Base-by-base conservation (phyloP, 2,888 invertebrate genomes). In the Euplagia quadripunctaria region DNA sequence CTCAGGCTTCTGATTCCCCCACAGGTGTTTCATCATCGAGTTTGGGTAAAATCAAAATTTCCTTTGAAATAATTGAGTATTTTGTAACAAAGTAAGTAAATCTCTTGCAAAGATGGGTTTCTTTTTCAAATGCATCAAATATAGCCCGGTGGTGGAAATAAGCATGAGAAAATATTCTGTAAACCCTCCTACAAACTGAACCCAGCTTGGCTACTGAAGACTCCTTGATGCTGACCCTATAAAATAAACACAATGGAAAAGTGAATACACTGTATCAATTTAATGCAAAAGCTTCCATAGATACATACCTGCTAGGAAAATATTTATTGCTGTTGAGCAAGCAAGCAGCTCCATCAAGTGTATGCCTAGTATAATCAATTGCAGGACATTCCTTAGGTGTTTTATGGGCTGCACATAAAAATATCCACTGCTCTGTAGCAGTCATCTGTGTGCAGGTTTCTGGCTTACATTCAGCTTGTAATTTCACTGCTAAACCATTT, bases 371-470 rank as follows among this genome's bases (percentile, higher is more conserved):
- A 90, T 99, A 99, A 94, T 99, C 99, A 92, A 99, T 99, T 71
- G 99, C 99, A 74, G 99, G 99, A 94, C 99, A 99, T 97, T 99
- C 99, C 94, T 99, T 99, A 63, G 99, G 99, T 79, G 99, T 99
- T 96, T 99, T 99, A 93, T 99, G 99, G 64, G 99, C 99, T 75
- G 99, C 99, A 96, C 99, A 99, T 71, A 99, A 96, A 94, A 99
- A 99, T 94, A 99, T 99, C 99, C 99, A 99, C 90, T 99, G 99
- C 94, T 99, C 99, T 49, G 99, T 99, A 51, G 99, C 99, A 65
- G 99, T 99, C 99, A 99, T 99, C 96, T 99, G 99, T 77, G 98
- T 99, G 93, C 99, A 99, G 42, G 98, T 99, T 88, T 99, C 98
- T 61, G 99, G 99, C 89, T 98, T 98, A 93, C 99, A 99, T 93